Evolutionary conservation across 2,888 invertebrate species (phyloP).

Genomic region (Oscheius myriophilus): DNA sequence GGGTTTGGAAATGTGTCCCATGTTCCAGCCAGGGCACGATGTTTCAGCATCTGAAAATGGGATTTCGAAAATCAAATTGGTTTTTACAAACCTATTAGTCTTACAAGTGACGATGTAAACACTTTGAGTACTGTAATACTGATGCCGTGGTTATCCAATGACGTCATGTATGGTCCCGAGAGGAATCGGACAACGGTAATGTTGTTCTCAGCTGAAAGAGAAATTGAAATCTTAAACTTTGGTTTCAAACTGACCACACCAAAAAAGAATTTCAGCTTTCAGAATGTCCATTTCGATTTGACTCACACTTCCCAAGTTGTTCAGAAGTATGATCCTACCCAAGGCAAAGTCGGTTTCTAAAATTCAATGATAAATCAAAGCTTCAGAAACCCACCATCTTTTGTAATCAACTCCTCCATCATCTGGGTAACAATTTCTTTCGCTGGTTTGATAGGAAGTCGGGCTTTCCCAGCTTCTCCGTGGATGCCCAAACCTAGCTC

Average conservation of each 20-base stretch:
- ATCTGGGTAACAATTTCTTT: slow-evolving; percentile 72
- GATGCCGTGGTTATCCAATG: slow-evolving; percentile 83
- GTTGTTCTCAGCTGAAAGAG: slow-evolving; percentile 36
- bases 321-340: slow-evolving; percentile 77
- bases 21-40: slow-evolving; percentile 15
- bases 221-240: neutral
- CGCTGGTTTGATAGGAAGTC: slow-evolving; percentile 72
- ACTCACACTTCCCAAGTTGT: slow-evolving; percentile 83
- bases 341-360: slow-evolving; percentile 71
- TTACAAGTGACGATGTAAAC: slow-evolving; percentile 51
- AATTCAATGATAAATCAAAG: neutral
- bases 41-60: slow-evolving; percentile 13
- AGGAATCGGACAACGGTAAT: slow-evolving; percentile 70
- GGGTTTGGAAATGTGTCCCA: slow-evolving; percentile 1
- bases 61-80: slow-evolving; percentile 36
- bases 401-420: slow-evolving; percentile 71
- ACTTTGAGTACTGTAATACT: slow-evolving; percentile 78
- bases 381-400: neutral
- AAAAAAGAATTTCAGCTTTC: slow-evolving; percentile 78
- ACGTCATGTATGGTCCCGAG: slow-evolving; percentile 76
- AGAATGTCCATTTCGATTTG: slow-evolving; percentile 82
- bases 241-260: slow-evolving; percentile 75
- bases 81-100: slow-evolving; percentile 53
- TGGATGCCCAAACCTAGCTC: slow-evolving; percentile 73
- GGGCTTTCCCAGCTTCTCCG: slow-evolving; percentile 75